A percentile compares a stretch with the other conserved stretches of the same genome.
Conservation (phyloP, 23 tunicate species). For the Halocynthia aurantium region DNA sequence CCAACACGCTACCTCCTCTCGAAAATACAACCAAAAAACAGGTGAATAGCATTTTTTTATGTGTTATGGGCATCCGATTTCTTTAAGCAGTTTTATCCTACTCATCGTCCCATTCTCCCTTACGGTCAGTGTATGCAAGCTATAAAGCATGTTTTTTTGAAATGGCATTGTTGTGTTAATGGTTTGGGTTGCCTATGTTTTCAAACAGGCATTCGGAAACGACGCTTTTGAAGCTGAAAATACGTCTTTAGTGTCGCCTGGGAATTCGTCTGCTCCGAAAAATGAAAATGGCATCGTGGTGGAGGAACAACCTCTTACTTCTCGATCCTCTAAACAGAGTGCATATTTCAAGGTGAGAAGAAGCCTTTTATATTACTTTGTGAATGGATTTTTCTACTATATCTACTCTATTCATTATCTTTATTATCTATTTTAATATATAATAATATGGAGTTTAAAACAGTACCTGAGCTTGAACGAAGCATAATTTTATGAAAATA, state of each 20-base stretch:
- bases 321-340: not conserved
- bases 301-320: not conserved
- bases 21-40: too few relatives aligned
- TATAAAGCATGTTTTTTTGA: not conserved
- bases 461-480: too few relatives aligned
- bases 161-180: not conserved
- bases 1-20: too few relatives aligned
- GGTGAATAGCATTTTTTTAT: too few relatives aligned
- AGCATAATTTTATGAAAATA: too few relatives aligned
- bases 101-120: not conserved
- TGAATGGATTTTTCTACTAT: not conserved
- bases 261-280: not conserved
- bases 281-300: not conserved
- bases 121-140: not conserved
- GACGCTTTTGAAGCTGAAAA: too few relatives aligned
- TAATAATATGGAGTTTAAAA: too few relatives aligned
- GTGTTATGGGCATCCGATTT: too few relatives aligned
- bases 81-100: too few relatives aligned
- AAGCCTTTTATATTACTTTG: not conserved
- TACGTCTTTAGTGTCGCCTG: not conserved
- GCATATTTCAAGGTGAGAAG: not conserved
- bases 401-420: not conserved
- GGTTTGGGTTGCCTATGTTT: not conserved
- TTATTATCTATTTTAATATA: too few relatives aligned
- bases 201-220: not conserved